Percentiles rank a stretch among this genome's conserved stretches.
These are phyloP conservation scores for Vulpes lagopus DNA, from an alignment of 2,113 vertebrate species.

Conservation along the genomic window DNA sequence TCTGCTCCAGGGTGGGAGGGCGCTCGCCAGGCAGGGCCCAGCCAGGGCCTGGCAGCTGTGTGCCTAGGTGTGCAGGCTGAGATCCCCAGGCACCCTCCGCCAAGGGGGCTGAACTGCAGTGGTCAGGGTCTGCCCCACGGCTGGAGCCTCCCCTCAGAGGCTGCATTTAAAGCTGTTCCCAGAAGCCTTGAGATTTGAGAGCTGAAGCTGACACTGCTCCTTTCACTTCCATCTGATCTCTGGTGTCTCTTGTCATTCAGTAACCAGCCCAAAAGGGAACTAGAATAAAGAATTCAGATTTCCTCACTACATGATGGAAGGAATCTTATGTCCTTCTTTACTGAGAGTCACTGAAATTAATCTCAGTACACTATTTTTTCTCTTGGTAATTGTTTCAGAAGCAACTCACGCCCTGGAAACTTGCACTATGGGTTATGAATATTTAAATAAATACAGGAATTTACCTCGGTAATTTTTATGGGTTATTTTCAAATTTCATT, in stretches of 20 bases:
- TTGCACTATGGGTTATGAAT: background rate
- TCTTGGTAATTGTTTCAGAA: background rate
- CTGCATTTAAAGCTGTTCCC: background rate
- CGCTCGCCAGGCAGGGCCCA: background rate
- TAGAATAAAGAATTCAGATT: background rate
- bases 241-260: background rate
- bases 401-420: background rate
- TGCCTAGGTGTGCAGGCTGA: too few species aligned
- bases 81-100: background rate
- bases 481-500: background rate
- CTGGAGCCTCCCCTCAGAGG: background rate
- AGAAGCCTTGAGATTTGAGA: background rate
- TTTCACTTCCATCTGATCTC: background rate
- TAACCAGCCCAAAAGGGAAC: background rate
- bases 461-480: background rate
- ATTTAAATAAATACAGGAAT: background rate
- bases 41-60: background rate
- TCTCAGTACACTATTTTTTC: background rate
- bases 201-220: background rate
- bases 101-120: accelerated
- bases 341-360: background rate
- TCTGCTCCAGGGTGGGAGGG: background rate
- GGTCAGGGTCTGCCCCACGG: too few species aligned
- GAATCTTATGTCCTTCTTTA: background rate
- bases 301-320: background rate